phyloP scores from a whole-genome alignment of 2,888 invertebrate species.

The Sabatieria punctata region DNA sequence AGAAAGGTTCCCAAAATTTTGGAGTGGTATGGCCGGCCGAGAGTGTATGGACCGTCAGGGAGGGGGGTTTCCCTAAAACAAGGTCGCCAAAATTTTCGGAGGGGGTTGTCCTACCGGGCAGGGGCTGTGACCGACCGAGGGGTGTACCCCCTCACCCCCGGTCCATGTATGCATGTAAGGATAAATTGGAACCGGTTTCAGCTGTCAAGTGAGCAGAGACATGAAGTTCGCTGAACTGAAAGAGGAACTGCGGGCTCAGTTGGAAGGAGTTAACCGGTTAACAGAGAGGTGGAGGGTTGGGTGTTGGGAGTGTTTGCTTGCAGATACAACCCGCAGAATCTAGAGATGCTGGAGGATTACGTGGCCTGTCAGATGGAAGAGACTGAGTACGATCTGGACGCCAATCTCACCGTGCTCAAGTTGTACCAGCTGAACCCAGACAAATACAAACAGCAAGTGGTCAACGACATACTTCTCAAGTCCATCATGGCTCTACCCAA shows the following conservation, averaged over 20 bases:
- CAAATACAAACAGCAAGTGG: slow-evolving; percentile 41
- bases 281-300: background rate
- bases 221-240: slow-evolving; percentile 20
- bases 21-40: too few species aligned
- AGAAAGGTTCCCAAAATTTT: too few species aligned
- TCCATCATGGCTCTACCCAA: slow-evolving; percentile 91
- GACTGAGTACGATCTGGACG: slow-evolving; percentile 87
- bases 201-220: too few species aligned
- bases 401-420: slow-evolving; percentile 85
- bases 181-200: too few species aligned
- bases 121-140: too few species aligned
- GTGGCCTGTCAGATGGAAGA: slow-evolving; percentile 79
- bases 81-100: too few species aligned
- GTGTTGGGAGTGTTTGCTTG: slow-evolving; percentile 17
- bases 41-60: too few species aligned
- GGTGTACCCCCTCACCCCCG: too few species aligned
- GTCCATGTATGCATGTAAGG: too few species aligned
- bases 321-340: slow-evolving; percentile 90
- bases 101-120: too few species aligned
- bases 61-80: too few species aligned
- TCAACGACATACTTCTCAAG: slow-evolving; percentile 75
- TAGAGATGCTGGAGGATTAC: slow-evolving; percentile 71
- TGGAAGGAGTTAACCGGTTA: slow-evolving; percentile 27
- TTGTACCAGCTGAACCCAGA: slow-evolving; percentile 83
- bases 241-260: slow-evolving; percentile 17